phyloP scores from a whole-genome alignment of 2,113 vertebrate genomes.

The Scomber colias region DNA sequence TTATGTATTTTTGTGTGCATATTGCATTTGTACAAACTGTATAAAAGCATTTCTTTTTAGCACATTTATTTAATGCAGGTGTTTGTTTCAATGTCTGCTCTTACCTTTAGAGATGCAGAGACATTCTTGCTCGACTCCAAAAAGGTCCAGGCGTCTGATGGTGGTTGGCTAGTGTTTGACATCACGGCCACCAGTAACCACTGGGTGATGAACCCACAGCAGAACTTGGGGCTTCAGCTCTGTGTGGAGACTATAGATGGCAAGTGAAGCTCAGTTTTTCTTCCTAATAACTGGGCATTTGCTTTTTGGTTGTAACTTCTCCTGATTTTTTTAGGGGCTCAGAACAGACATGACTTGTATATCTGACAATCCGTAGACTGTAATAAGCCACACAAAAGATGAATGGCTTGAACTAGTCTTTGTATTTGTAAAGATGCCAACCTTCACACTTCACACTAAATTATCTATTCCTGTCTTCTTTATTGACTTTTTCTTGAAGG shows the following conservation, averaged over 20 bases:
- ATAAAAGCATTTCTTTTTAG: not conserved
- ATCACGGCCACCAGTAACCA: slow-evolving; percentile 98
- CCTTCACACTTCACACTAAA: not conserved
- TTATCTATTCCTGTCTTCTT: not conserved
- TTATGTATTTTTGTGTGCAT: not conserved
- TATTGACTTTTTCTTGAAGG: slow-evolving; percentile 81
- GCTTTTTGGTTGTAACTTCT: not conserved
- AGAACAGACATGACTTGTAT: not conserved
- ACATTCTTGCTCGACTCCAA: slow-evolving; percentile 94
- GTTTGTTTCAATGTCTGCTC: slow-evolving; percentile 6
- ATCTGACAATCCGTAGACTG: not conserved
- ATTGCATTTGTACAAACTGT: not conserved
- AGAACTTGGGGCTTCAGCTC: slow-evolving; percentile 97
- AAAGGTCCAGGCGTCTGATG: slow-evolving; percentile 91
- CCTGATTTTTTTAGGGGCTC: not conserved
- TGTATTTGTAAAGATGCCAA: not conserved
- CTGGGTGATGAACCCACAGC: slow-evolving; percentile 98
- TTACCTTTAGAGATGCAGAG: slow-evolving; percentile 91
- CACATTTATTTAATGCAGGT: slow-evolving; percentile 2
- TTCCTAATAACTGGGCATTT: slow-evolving; percentile 13
- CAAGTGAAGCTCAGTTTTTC: slow-evolving; percentile 78
- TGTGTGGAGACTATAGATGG: slow-evolving; percentile 95
- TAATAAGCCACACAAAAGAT: slow-evolving; percentile 23
- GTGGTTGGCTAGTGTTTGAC: slow-evolving; percentile 98
- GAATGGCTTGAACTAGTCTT: not conserved